A percentile compares a stretch with the other conserved stretches of the same genome.
phyloP scores from a whole-genome alignment of 2,113 vertebrate genomes.

The Neodon shergylaensis region DNA sequence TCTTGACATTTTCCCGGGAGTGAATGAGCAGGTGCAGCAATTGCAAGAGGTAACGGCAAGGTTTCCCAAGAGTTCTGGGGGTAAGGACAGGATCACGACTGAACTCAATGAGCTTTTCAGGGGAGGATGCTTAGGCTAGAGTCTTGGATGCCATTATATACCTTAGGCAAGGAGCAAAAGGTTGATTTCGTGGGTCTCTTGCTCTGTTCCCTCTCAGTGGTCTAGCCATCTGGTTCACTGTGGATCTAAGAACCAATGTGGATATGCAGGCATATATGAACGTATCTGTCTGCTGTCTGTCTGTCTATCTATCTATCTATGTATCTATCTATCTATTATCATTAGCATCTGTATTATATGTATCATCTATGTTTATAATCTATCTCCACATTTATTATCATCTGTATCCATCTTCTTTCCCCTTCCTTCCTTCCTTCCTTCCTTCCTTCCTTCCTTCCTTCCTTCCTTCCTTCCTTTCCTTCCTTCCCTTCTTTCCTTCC shows the following conservation, averaged over 20 bases:
- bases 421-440: too few species aligned
- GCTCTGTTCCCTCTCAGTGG: background rate
- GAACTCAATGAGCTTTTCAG: conserved; percentile 46
- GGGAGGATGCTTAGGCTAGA: background rate
- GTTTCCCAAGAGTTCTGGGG: conserved; percentile 62
- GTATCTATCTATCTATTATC: background rate
- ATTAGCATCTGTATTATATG: background rate
- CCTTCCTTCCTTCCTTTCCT: background rate
- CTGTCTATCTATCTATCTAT: too few species aligned
- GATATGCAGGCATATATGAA: too few species aligned
- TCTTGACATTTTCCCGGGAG: conserved; percentile 71
- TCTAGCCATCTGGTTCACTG: background rate
- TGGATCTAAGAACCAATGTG: background rate
- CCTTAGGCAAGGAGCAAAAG: background rate
- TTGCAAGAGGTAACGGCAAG: conserved; percentile 54
- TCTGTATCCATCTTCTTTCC: background rate
- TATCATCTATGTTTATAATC: background rate
- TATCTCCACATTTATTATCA: background rate
- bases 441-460: too few species aligned
- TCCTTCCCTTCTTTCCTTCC: background rate
- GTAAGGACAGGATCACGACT: conserved; percentile 41
- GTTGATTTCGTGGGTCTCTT: background rate
- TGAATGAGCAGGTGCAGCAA: conserved; percentile 66
- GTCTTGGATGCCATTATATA: background rate
- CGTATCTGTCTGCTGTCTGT: background rate